Conservation (phyloP, 2,113 vertebrate species). For the Synodontis membranacea region DNA sequence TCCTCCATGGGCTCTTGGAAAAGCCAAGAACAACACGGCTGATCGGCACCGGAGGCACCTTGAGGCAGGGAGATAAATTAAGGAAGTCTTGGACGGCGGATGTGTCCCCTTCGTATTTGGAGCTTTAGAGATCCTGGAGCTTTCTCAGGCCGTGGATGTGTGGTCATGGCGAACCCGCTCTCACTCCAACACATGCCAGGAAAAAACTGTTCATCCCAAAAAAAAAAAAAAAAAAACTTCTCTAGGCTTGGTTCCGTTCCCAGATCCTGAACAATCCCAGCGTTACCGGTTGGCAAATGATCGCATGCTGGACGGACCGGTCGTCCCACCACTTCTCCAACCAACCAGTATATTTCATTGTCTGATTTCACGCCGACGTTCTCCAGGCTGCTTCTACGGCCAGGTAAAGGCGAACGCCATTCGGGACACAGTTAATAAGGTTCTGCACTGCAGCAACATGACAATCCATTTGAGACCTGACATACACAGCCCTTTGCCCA, state of each 20-base stretch:
- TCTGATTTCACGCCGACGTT: neutral
- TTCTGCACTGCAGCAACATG: conserved; percentile 53
- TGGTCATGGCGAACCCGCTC: neutral
- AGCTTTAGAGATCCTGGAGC: conserved; percentile 57
- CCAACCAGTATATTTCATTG: neutral
- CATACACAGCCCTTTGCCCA: conserved; percentile 30
- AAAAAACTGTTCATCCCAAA: neutral
- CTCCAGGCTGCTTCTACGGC: neutral
- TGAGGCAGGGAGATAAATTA: neutral
- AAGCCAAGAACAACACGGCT: neutral
- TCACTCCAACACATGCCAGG: conserved; percentile 14
- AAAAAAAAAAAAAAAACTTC: neutral
- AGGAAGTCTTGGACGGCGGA: neutral
- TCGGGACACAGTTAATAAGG: conserved; percentile 27
- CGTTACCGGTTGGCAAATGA: neutral
- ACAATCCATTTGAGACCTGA: conserved; percentile 66
- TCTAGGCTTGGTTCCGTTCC: neutral
- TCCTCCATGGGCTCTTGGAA: neutral
- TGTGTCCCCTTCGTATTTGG: conserved; percentile 61
- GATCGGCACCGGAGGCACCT: neutral
- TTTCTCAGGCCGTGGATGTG: neutral
- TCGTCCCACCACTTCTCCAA: neutral
- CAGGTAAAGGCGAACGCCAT: neutral
- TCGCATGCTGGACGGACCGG: neutral
- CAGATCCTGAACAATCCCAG: conserved; percentile 18